phyloP scores from a whole-genome alignment of 2,113 vertebrate genomes.

The Coracopsis vasa region DNA sequence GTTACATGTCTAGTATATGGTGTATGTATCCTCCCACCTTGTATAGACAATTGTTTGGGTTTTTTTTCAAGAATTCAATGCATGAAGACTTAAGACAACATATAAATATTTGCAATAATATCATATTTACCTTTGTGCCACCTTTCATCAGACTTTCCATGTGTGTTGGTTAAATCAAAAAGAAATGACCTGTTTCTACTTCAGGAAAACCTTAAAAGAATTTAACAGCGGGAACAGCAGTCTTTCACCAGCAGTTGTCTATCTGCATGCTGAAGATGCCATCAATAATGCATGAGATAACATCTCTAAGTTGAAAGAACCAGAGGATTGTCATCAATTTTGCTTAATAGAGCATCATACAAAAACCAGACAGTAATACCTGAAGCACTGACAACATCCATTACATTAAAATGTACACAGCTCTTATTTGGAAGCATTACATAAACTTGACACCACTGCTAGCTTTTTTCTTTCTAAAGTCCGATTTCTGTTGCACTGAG shows the following conservation, averaged over 20 bases:
- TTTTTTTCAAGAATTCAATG: background rate
- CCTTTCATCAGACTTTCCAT: background rate
- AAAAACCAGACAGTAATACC: constrained; percentile 16
- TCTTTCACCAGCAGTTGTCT: constrained; percentile 53
- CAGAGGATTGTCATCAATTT: constrained; percentile 48
- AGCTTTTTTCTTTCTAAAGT: background rate
- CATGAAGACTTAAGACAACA: background rate
- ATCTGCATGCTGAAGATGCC: constrained; percentile 38
- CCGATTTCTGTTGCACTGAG: constrained; percentile 42
- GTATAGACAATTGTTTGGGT: background rate
- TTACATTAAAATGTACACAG: background rate
- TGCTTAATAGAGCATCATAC: constrained; percentile 55
- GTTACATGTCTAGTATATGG: background rate
- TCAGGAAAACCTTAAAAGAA: constrained; percentile 14
- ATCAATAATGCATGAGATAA: constrained; percentile 63
- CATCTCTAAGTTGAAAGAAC: constrained; percentile 47
- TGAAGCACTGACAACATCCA: constrained; percentile 40
- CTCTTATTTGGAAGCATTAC: constrained; percentile 4
- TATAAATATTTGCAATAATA: background rate
- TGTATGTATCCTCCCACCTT: rapidly evolving
- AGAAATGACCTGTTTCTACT: constrained; percentile 13
- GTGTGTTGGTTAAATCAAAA: constrained; percentile 27
- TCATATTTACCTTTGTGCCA: constrained; percentile 10
- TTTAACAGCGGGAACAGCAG: background rate
- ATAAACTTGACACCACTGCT: constrained; percentile 26